Base-by-base conservation (phyloP, 2,888 invertebrate species). In the Acleris literana region DNA sequence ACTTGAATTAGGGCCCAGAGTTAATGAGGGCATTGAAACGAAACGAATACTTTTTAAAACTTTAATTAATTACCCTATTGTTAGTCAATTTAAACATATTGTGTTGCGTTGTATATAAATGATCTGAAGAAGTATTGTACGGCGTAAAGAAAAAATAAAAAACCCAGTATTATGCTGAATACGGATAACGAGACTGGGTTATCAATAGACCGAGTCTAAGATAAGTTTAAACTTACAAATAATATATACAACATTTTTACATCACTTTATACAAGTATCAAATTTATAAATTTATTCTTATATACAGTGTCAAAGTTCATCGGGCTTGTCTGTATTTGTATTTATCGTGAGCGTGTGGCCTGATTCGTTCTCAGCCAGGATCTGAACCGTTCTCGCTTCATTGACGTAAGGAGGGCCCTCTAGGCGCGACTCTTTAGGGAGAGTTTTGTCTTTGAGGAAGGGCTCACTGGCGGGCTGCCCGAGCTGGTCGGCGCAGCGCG, bases 361-460 rank as follows among this genome's bases (percentile, higher is more conserved):
- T 18, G 64, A 17, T 33, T 16, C 49, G 7, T 18, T 1, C 11
- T 20, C 54, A 17, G 49, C 16, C 25, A 1, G 9, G 22, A 52
- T 46, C 57, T 17, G 46, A 5, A 46, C 46, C 46, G 16, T 46
- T 43, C 39, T 52, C 25, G 22, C 20, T 43, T 16, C 7, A 18
- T 33, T 33, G n/a, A 51, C 39, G 3, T 17, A 18, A 16, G 49
- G 52, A 5, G 43, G 29, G n/a, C 17, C 61, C 13, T 62, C 57
- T 16, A 29, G 39, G 22, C 16, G 44, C 16, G 33, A 11, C 16
- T 57, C 44, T 44, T 52, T 62, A 39, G 39, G 76, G 20, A 74
- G 43, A 56, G 76, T 72, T 46, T 76, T 79, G 46, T 76, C 77
- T 48, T 76, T 2, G 75, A 62, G 33, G 77, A 73, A 61, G 0